These are phyloP conservation scores for Alviniconcha marisindica DNA, from an alignment of 1,140 invertebrate genomes.

Conservation along the genomic window DNA sequence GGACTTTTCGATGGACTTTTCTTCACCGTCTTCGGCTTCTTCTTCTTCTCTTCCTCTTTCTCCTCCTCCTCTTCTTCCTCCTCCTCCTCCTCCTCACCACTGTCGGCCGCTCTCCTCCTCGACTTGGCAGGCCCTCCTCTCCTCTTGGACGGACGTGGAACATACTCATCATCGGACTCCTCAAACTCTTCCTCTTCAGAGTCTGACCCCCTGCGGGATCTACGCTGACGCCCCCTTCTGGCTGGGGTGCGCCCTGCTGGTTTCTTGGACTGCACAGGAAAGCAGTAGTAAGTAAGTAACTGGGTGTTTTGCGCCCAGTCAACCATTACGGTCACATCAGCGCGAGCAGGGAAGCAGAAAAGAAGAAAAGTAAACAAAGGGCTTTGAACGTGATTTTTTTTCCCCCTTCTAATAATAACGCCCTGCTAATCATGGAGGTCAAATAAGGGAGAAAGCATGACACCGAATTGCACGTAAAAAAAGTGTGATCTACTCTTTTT, in stretches of 20 bases:
- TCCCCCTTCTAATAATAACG: too few relatives aligned
- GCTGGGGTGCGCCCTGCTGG: slow-evolving; percentile 12
- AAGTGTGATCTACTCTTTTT: too few relatives aligned
- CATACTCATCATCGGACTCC: slow-evolving; percentile 64
- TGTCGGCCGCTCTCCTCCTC: slow-evolving; percentile 45
- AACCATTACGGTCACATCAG: too few relatives aligned
- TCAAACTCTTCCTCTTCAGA: slow-evolving; percentile 60
- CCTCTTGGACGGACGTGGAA: slow-evolving; percentile 63
- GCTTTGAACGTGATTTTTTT: too few relatives aligned
- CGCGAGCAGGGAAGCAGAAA: too few relatives aligned
- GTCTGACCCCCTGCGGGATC: slow-evolving; percentile 44
- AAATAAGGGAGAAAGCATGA: too few relatives aligned
- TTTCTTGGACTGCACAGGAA: not conserved
- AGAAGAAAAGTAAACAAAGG: too few relatives aligned
- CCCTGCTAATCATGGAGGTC: too few relatives aligned
- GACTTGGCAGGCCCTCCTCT: slow-evolving; percentile 48
- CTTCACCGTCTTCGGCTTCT: not conserved
- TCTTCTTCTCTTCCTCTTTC: slow-evolving; percentile 48
- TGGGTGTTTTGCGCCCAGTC: too few relatives aligned
- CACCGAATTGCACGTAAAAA: too few relatives aligned
- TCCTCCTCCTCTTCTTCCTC: slow-evolving; percentile 42
- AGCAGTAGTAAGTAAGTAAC: too few relatives aligned
- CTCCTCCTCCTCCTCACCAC: slow-evolving; percentile 54
- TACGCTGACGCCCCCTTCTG: slow-evolving; percentile 36
- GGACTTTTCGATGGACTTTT: slow-evolving; percentile 19